Evolutionary conservation across 2,888 invertebrate species (phyloP).

Genomic region (Drosophila fungiperda): DNA sequence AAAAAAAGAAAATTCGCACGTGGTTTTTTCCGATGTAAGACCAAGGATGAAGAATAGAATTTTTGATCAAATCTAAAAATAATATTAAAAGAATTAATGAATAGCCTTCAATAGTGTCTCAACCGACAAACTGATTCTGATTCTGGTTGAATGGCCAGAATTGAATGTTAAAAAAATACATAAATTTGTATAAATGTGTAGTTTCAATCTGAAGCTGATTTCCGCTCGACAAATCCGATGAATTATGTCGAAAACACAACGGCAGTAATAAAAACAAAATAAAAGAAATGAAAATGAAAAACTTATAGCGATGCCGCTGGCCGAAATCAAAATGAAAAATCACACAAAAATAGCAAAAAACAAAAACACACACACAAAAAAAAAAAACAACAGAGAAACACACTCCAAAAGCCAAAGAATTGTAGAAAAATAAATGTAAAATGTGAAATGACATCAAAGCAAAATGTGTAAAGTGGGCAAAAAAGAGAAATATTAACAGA

Average conservation of each 20-base stretch:
- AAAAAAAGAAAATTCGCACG: background rate
- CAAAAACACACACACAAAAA: slow-evolving; percentile 6
- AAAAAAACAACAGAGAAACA: slow-evolving; percentile 23
- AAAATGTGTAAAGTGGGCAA: slow-evolving; percentile 44
- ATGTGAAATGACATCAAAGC: slow-evolving; percentile 67
- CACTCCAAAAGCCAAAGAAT: slow-evolving; percentile 37
- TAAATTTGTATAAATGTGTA: background rate
- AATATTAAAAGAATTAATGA: background rate
- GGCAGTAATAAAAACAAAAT: slow-evolving; percentile 19
- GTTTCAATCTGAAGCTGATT: slow-evolving; percentile 53
- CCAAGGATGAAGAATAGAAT: background rate
- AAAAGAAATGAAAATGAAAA: slow-evolving; percentile 39
- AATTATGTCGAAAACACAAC: slow-evolving; percentile 61
- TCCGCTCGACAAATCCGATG: slow-evolving; percentile 67
- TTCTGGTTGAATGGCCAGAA: slow-evolving; percentile 21
- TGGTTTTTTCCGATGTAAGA: background rate
- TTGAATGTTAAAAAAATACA: background rate
- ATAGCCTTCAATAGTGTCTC: slow-evolving; percentile 9
- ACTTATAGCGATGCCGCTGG: slow-evolving; percentile 39
- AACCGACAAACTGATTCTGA: background rate
- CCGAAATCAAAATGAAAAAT: slow-evolving; percentile 46
- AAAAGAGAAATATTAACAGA: slow-evolving; percentile 1
- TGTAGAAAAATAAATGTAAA: slow-evolving; percentile 54
- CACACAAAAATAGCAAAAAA: slow-evolving; percentile 50
- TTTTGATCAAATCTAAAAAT: background rate